Evolutionary conservation across 2,888 invertebrate genomes (phyloP).

Genomic region (Drosophila meridiana): DNA sequence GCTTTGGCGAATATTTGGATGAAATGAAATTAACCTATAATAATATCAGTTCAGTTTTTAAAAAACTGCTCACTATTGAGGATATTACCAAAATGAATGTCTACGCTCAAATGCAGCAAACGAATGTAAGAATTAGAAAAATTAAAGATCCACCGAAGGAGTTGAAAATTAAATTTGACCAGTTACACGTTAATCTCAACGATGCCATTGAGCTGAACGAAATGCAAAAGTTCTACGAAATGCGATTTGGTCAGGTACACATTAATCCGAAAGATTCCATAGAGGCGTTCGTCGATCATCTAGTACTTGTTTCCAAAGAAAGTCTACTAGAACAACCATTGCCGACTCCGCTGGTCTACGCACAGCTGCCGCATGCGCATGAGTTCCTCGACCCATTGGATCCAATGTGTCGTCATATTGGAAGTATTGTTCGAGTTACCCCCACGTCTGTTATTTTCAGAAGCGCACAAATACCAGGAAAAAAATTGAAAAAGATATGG

Average conservation of each 20-base stretch:
- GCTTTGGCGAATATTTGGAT: slow-evolving; percentile 7
- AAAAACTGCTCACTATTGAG: slow-evolving; percentile 14
- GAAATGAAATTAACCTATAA: neutral
- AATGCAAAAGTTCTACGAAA: neutral
- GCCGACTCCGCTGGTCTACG: slow-evolving; percentile 1
- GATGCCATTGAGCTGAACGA: neutral
- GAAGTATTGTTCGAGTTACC: neutral
- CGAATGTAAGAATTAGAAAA: neutral
- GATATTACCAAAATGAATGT: slow-evolving; percentile 3
- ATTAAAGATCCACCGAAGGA: no score
- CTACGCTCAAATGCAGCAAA: neutral
- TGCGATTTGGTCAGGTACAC: neutral
- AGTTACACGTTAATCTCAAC: neutral
- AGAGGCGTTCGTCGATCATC: neutral
- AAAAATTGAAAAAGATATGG: neutral
- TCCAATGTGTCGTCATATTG: neutral
- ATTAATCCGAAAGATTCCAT: neutral
- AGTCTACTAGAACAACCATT: neutral
- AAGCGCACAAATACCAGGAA: fast-evolving
- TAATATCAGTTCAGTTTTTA: slow-evolving; percentile 1
- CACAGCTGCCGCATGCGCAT: slow-evolving; percentile 10
- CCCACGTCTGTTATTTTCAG: neutral
- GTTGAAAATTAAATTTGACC: neutral
- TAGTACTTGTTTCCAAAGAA: slow-evolving; percentile 1
- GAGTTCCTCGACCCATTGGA: neutral